Evolutionary conservation across 2,797 vertebrate genomes (phyloP), one percentile per base, ranked within the genome.

Genomic region (Huso huso): DNA sequence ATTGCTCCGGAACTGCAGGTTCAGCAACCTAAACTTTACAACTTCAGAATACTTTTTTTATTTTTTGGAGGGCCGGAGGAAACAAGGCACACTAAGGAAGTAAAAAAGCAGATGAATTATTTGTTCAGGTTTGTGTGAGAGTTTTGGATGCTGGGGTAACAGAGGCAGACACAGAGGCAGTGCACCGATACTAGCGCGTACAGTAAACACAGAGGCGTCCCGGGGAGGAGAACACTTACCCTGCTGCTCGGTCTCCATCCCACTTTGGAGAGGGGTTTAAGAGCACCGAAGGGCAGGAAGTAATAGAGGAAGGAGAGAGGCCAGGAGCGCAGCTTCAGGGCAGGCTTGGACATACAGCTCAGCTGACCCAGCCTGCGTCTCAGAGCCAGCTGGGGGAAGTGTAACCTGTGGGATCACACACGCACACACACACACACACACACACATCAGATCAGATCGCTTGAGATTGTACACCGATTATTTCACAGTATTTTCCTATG

Each of bases 241-340:
- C 92, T 90, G 86, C 91, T 94, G 79, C 92, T 77, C 51, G 87
- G 89, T 76, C 85, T 86, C 89, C 86, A 91, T 91, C 91, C 90
- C 81, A 91, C 93, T 90, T 91, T 94, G 86, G 90, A 90, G 83
- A 95, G 82, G 11, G 94, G 94, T 74, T 90, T 91, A 84, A 96
- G 92, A 74, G 89, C 88, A 70, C 88, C 88, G 6, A 94, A 89
- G 82, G 95, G 93, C 85, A 96, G 87, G 80, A 95, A 86, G 70
- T 94, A 96, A 91, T 90, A 94, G 79, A 97, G 91, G 85, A 95
- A 90, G 76, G 92, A 86, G 77, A 98, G 82, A 78, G 94, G 95
- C 88, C 93, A 94, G 84, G 93, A 92, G 74, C 93, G 92, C 72
- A 93, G 91, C 87, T 92, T 94, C 79, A 90, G 80, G 73, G 89